Base-by-base conservation (phyloP, 2,888 invertebrate genomes). In the Spodoptera littoralis region DNA sequence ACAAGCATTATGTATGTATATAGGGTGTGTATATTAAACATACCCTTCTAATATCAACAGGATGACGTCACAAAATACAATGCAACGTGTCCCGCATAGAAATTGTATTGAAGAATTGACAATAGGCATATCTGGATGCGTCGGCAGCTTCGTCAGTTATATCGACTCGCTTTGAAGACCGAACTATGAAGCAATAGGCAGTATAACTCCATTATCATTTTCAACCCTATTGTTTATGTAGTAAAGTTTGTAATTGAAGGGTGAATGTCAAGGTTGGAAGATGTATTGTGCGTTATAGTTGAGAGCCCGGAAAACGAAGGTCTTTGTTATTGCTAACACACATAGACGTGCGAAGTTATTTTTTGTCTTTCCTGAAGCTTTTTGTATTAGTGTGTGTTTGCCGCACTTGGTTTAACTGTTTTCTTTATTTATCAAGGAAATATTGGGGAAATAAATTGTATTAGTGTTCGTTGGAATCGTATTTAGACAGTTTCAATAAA, bases 81-180 rank as follows among this genome's bases (percentile, higher is more conserved):
- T 70, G 67, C 65, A 60, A 47, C 42, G 54, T 48, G 49, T 60
- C 61, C 60, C 62, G 65, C 71, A 76, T 76, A 69, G 79, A 79
- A 73, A 76, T 79, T 76, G 71, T 72, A 80, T 77, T 66, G 60
- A 12, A 50, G 53, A 46, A 24, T 61, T 11, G 50, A 81, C 78
- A 81, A 80, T 72, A 66, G 76, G 48, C 66, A 44, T 77, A 75
- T 71, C 68, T 77, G 63, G 60, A 67, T 63, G 60, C 54, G 55
- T 61, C 43, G 64, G 52, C 55, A 60, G 65, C 62, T 66, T 62
- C 42, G 63, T 52, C 61, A 48, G 55, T 24, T 61, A 59, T 70
- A 77, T 70, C 70, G 74, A 70, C 60, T 65, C 50, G 53, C 68
- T 65, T 41, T 61, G 41, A 66, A 63, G 22, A 63, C 56, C 53